Evolutionary conservation across 2,888 invertebrate species (phyloP).

Genomic region (Orgyia antiqua): DNA sequence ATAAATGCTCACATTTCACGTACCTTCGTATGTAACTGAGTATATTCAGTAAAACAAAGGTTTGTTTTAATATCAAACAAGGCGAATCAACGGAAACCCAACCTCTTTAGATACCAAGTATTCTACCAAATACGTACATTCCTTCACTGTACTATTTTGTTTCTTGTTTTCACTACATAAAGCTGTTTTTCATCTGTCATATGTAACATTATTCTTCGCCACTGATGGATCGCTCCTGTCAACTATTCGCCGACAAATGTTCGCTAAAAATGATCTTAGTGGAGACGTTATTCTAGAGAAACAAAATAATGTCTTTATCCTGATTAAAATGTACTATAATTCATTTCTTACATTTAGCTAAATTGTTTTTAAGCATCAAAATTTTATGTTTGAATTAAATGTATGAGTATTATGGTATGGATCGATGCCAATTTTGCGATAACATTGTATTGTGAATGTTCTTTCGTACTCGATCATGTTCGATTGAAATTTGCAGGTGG

Average conservation of each 20-base stretch:
- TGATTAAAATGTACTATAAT: conserved; percentile 40
- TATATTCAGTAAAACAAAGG: no score
- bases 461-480: conserved; percentile 4
- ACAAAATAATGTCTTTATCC: conserved; percentile 49
- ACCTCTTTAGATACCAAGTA: background rate
- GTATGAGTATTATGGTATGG: conserved; percentile 40
- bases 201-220: conserved; percentile 15
- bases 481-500: conserved; percentile 13
- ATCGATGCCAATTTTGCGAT: conserved; percentile 42
- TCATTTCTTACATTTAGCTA: conserved; percentile 33
- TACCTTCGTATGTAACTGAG: no score
- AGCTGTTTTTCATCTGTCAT: conserved; percentile 29
- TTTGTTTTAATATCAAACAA: conserved; percentile 29
- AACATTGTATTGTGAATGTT: conserved; percentile 21
- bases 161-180: conserved; percentile 23
- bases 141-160: conserved; percentile 20
- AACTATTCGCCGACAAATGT: conserved; percentile 36
- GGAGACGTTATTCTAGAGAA: conserved; percentile 5
- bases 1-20: no score
- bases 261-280: conserved; percentile 50
- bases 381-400: conserved; percentile 36
- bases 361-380: conserved; percentile 28
- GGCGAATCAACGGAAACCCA: conserved; percentile 21
- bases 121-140: conserved; percentile 7
- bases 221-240: conserved; percentile 48